Evolutionary conservation across 2,797 vertebrate genomes (phyloP).

Genomic region (Chloroceryle amazona): DNA sequence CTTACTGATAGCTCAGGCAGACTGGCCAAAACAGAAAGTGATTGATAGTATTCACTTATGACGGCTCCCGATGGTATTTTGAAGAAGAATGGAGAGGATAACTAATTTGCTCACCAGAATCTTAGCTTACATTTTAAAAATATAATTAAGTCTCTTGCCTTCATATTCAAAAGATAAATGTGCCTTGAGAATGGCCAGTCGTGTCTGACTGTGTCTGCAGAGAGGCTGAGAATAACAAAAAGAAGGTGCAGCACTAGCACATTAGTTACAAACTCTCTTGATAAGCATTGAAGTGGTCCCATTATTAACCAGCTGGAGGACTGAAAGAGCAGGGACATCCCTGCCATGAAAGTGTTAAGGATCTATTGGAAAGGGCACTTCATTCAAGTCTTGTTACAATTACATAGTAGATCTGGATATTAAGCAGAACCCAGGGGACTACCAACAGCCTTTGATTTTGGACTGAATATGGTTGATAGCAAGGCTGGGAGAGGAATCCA

Average conservation of each 20-base stretch:
- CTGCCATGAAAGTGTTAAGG: not conserved
- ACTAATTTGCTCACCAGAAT: conserved; percentile 23
- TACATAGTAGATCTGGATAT: not conserved
- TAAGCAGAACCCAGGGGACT: not conserved
- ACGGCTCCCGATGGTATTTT: conserved; percentile 43
- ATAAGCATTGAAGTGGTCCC: not conserved
- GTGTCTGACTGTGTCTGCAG: conserved; percentile 32
- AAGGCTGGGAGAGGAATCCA: not conserved
- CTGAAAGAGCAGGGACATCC: not conserved
- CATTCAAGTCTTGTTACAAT: not conserved
- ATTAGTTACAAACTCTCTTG: conserved; percentile 14
- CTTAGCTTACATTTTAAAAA: conserved; percentile 43
- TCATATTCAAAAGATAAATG: conserved; percentile 67
- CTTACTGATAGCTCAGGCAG: not conserved
- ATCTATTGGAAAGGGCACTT: not conserved
- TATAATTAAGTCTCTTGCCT: conserved; percentile 40
- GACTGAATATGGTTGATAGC: not conserved
- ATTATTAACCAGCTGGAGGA: conserved; percentile 25
- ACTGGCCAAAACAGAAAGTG: conserved; percentile 3
- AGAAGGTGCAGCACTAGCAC: conserved; percentile 13
- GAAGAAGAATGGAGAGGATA: conserved; percentile 22
- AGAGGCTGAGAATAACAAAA: conserved; percentile 19
- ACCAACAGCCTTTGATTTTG: not conserved
- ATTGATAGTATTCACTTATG: conserved; percentile 49
- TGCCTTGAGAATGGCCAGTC: conserved; percentile 48